Evolutionary conservation across 2,888 invertebrate genomes (phyloP), one percentile per base, ranked within the genome.

Genomic region (Dryobota labecula): DNA sequence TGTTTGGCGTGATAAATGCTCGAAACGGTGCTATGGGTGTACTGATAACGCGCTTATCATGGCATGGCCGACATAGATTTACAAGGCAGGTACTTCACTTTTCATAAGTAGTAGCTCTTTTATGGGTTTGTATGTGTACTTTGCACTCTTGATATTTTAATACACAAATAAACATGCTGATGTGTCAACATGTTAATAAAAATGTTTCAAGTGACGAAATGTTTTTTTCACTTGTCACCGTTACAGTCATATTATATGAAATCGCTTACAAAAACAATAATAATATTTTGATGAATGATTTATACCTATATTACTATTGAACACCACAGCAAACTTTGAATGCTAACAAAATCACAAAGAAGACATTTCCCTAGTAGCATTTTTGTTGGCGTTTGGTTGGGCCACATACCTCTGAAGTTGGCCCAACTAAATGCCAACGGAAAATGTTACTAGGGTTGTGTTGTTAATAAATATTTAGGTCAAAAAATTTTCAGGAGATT

Each of bases 11-110:
- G 75, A 78, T 80, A 73, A 79, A 82, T 68, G 60, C 61, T 75
- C 27, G 24, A 38, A 51, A 62, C 47, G 41, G 27, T 49, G 41
- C 24, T 62, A 45, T 61, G 53, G 64, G 43, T 45, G 61, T 74
- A 64, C 54, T 79, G 85, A 86, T 85, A 86, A 82, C 56, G 70
- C 27, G 45, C 70, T 79, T 84, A 85, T 84, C 63, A 58, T 27
- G 70, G 74, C 72, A 60, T 66, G 72, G 62, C 70, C 27, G 75
- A 70, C 62, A 47, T 58, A 73, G 61, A 73, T 78, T 70, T 77
- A 67, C 63, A 49, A 43, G 43, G 27, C 64, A 69, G 43, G 60
- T 62, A 74, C 61, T 73, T 76, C 49, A 76, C 6, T 71, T 67
- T 20, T 53, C 60, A 43, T 56, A 11, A n/a, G 1, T 20, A 36